Evolutionary conservation across 2,113 vertebrate species (phyloP).

Genomic region (Neogobius melanostomus): DNA sequence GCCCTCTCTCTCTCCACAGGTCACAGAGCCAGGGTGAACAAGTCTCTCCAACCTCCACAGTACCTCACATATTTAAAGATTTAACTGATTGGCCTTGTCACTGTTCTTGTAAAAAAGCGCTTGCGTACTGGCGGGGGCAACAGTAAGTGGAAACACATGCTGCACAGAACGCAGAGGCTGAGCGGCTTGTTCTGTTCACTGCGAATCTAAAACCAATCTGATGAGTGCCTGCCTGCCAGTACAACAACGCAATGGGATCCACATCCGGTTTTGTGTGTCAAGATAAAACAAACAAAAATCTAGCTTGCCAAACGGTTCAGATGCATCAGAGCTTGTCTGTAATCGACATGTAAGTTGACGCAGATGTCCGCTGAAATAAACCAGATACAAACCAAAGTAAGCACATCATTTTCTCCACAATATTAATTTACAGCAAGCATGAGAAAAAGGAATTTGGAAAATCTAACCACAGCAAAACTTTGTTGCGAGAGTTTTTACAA

Average conservation of each 20-base stretch:
- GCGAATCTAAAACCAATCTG: constrained; percentile 46
- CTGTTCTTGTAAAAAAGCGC: constrained; percentile 50
- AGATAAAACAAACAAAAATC: constrained; percentile 28
- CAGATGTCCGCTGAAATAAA: constrained; percentile 16
- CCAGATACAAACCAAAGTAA: constrained; percentile 16
- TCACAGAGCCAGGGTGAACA: constrained; percentile 34
- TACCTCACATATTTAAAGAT: constrained; percentile 28
- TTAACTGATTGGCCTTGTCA: constrained; percentile 54
- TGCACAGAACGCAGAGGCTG: constrained; percentile 51
- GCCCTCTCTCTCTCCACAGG: constrained; percentile 47
- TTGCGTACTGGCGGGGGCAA: constrained; percentile 48
- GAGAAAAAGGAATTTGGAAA: constrained; percentile 18
- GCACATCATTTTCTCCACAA: constrained; percentile 1
- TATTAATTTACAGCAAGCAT: constrained; percentile 3
- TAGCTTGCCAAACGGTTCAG: not conserved
- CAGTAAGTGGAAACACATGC: constrained; percentile 75
- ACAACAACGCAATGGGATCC: constrained; percentile 28
- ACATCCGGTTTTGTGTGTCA: constrained; percentile 47
- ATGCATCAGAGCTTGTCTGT: constrained; percentile 5
- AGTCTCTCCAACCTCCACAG: constrained; percentile 26
- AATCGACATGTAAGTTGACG: constrained; percentile 7
- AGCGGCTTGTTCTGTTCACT: constrained; percentile 28
- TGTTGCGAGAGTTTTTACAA: constrained; percentile 7
- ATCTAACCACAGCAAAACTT: not conserved
- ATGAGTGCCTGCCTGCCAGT: constrained; percentile 20